Conservation (phyloP, 2,888 invertebrate species). For the Dioctria rufipes region DNA sequence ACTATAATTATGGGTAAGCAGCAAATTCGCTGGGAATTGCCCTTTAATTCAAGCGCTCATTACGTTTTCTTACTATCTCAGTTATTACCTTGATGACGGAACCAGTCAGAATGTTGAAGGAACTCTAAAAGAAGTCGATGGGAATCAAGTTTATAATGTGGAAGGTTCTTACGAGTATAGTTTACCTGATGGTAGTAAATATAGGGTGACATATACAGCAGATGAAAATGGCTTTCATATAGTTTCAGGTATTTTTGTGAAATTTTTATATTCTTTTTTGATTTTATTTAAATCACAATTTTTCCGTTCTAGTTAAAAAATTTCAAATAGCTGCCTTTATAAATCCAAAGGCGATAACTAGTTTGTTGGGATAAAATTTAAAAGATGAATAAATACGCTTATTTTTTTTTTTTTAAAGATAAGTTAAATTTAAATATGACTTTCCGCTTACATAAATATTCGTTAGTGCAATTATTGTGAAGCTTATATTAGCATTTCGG, state of each 20-base stretch:
- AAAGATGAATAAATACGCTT: too few relatives aligned
- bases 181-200: background rate
- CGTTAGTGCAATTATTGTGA: too few relatives aligned
- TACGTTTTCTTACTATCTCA: background rate
- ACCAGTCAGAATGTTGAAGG: background rate
- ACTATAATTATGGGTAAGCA: too few relatives aligned
- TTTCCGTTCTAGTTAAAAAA: background rate
- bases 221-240: slow-evolving; percentile 28
- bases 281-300: background rate
- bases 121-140: slow-evolving; percentile 4
- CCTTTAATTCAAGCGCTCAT: too few relatives aligned
- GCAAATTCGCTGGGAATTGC: too few relatives aligned
- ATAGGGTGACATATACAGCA: background rate
- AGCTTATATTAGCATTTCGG: too few relatives aligned
- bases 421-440: too few relatives aligned
- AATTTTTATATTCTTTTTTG: background rate
- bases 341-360: background rate
- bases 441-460: too few relatives aligned
- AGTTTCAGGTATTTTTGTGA: background rate
- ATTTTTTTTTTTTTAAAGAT: too few relatives aligned
- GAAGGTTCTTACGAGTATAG: background rate
- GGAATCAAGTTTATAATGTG: background rate
- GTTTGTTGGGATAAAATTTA: background rate
- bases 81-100: background rate
- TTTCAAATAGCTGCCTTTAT: background rate